Conservation (phyloP, 1,140 invertebrate genomes). For the Hypsibius dujardini region DNA sequence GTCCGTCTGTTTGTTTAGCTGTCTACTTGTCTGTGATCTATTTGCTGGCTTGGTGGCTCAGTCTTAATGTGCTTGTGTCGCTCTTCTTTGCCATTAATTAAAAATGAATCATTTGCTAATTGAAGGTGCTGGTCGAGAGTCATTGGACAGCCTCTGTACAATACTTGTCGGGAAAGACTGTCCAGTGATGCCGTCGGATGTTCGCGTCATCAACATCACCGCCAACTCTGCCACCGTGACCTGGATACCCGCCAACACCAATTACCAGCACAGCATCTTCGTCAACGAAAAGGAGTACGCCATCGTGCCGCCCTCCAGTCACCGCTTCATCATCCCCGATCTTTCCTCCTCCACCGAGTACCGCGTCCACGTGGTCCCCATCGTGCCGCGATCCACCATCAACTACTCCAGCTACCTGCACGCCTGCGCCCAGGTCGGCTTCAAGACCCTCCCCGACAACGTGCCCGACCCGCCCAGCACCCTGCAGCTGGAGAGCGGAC, state of each 20-base stretch:
- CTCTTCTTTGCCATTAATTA: no score
- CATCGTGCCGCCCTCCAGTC: constrained; percentile 30
- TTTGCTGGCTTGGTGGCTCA: no score
- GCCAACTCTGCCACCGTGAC: constrained; percentile 85
- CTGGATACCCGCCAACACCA: constrained; percentile 93
- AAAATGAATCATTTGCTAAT: constrained; percentile 19
- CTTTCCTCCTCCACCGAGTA: constrained; percentile 7
- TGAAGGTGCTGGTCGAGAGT: constrained; percentile 3
- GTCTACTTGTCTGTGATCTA: no score
- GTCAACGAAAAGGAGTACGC: constrained; percentile 54
- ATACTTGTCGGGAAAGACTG: constrained; percentile 15
- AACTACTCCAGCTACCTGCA: constrained; percentile 1
- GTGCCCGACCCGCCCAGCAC: constrained; percentile 83
- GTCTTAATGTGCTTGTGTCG: no score
- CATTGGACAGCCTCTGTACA: constrained; percentile 28
- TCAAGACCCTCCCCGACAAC: constrained; percentile 15
- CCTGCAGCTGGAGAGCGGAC: constrained; percentile 89
- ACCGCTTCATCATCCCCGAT: constrained; percentile 26
- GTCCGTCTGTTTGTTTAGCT: no score
- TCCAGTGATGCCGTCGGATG: constrained; percentile 8
- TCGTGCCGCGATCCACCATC: constrained; percentile 1
- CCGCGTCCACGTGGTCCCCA: neutral
- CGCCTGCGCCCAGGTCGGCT: constrained; percentile 9
- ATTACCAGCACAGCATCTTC: constrained; percentile 90
- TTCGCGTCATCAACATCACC: constrained; percentile 67